Conservation (phyloP, 2,797 vertebrate species). For the Selene dorsalis region DNA sequence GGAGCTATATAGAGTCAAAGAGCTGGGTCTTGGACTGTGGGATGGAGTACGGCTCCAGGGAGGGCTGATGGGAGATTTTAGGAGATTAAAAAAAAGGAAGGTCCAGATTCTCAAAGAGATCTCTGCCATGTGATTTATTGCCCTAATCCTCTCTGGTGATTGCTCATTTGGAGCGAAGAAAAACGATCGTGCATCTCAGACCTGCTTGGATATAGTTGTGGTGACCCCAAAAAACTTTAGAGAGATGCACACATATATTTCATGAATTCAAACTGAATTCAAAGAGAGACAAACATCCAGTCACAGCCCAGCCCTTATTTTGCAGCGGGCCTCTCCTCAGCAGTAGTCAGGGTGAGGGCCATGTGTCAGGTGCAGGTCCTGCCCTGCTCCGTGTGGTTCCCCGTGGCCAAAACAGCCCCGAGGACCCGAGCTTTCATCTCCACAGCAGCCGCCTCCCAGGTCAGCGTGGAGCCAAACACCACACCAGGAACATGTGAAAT, state of each 20-base stretch:
- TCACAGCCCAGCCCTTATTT: slow-evolving; percentile 47
- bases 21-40: slow-evolving; percentile 46
- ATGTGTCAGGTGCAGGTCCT: slow-evolving; percentile 63
- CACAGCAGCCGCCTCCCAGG: slow-evolving; percentile 61
- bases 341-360: slow-evolving; percentile 41
- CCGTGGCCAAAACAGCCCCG: slow-evolving; percentile 47
- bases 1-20: slow-evolving; percentile 11
- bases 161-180: slow-evolving; percentile 46
- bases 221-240: not conserved
- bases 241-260: slow-evolving; percentile 1
- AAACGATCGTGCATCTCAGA: slow-evolving; percentile 8
- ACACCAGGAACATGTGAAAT: slow-evolving; percentile 62
- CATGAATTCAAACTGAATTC: not conserved
- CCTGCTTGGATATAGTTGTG: slow-evolving; percentile 5
- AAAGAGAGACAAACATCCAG: slow-evolving; percentile 17
- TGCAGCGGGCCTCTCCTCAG: slow-evolving; percentile 28
- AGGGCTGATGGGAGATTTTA: slow-evolving; percentile 60
- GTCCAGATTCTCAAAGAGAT: slow-evolving; percentile 60
- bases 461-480: slow-evolving; percentile 59
- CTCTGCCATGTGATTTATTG: slow-evolving; percentile 48
- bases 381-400: slow-evolving; percentile 45
- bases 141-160: slow-evolving; percentile 42
- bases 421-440: slow-evolving; percentile 70
- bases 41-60: slow-evolving; percentile 24
- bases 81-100: slow-evolving; percentile 61